Evolutionary conservation across 2,113 vertebrate species (phyloP).

Genomic region (Lota lota): DNA sequence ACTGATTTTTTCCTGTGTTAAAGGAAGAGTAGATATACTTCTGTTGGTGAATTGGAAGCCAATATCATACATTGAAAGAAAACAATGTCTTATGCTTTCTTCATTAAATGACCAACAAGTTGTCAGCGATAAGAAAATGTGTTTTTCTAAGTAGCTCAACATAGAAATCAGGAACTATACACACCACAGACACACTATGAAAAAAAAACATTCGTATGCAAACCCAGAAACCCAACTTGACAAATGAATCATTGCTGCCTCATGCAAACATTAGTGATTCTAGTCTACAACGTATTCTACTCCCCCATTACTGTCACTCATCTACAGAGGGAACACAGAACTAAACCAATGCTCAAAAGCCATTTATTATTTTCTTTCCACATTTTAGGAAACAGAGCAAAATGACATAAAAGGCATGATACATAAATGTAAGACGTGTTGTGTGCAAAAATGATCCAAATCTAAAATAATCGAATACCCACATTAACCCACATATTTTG

Average conservation of each 20-base stretch:
- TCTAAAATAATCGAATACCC: slow-evolving; percentile 28
- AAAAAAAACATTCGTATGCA: not conserved
- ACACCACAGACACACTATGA: not conserved
- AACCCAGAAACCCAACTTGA: not conserved
- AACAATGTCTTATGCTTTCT: too few species aligned
- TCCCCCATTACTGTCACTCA: slow-evolving; percentile 31
- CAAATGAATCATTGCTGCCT: slow-evolving; percentile 33
- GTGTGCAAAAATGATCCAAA: slow-evolving; percentile 49
- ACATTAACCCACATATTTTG: slow-evolving; percentile 5
- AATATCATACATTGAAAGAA: too few species aligned
- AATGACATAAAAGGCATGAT: slow-evolving; percentile 28
- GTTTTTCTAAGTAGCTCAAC: too few species aligned
- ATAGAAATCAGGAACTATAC: not conserved
- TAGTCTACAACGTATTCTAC: not conserved
- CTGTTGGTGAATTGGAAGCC: too few species aligned
- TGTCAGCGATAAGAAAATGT: too few species aligned
- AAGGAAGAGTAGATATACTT: too few species aligned
- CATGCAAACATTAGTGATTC: not conserved
- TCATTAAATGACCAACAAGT: too few species aligned
- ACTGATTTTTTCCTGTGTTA: too few species aligned
- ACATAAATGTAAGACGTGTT: slow-evolving; percentile 22
- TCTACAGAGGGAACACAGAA: not conserved
- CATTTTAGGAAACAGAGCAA: not conserved
- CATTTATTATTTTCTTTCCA: slow-evolving; percentile 39
- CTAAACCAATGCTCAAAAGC: not conserved